A percentile compares a stretch with the other conserved stretches of the same genome.
Conservation (phyloP, 53 echinoderm and acorn worm species). For the Mesocentrotus franciscanus region DNA sequence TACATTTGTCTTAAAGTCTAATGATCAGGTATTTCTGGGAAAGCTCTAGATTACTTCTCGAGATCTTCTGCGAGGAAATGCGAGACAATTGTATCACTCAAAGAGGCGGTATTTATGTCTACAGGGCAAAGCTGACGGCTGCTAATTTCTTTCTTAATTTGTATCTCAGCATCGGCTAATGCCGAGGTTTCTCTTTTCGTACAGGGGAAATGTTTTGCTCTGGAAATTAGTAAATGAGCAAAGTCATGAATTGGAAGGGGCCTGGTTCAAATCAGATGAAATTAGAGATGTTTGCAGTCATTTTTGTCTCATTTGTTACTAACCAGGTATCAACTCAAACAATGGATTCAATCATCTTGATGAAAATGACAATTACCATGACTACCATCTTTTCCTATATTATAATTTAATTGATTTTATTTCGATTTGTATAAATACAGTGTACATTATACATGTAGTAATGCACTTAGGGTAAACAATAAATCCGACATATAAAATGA, state of each 20-base stretch:
- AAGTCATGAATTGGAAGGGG: constrained; percentile 40
- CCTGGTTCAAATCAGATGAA: constrained; percentile 54
- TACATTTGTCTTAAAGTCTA: constrained; percentile 26
- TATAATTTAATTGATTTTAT: background rate
- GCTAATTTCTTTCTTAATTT: constrained; percentile 47
- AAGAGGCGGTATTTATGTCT: constrained; percentile 60
- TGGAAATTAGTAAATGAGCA: constrained; percentile 66
- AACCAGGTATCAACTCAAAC: background rate
- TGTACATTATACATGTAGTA: too few relatives aligned
- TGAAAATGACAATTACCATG: background rate
- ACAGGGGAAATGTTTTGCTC: constrained; percentile 55
- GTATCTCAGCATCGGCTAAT: constrained; percentile 1
- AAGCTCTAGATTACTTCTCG: constrained; percentile 51
- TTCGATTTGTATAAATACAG: too few relatives aligned
- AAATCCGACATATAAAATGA: too few relatives aligned
- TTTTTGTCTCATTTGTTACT: constrained; percentile 4
- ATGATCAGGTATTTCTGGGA: constrained; percentile 38
- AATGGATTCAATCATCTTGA: background rate
- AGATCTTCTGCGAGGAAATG: constrained; percentile 53
- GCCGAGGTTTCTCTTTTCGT: constrained; percentile 33
- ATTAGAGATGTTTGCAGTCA: background rate
- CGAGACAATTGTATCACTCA: constrained; percentile 66
- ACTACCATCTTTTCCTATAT: background rate
- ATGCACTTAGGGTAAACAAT: too few relatives aligned
- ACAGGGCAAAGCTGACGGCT: constrained; percentile 50